phyloP scores from a whole-genome alignment of 2,113 vertebrate species.

The Calidris pugnax region DNA sequence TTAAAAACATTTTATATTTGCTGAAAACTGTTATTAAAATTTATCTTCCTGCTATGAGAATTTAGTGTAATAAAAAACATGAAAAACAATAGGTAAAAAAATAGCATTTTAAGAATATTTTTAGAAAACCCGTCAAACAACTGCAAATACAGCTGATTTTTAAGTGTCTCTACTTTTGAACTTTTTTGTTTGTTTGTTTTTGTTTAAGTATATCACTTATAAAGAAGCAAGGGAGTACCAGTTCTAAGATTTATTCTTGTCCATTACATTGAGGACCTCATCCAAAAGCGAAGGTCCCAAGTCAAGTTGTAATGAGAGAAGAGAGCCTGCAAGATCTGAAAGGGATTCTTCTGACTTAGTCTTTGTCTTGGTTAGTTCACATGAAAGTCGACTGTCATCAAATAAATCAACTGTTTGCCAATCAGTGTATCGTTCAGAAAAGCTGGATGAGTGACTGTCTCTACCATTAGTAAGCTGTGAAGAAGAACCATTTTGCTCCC shows the following conservation, averaged over 20 bases:
- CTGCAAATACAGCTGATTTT: conserved; percentile 53
- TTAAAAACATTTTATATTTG: conserved; percentile 33
- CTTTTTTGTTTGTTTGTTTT: conserved; percentile 54
- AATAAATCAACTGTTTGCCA: conserved; percentile 88
- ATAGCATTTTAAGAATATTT: conserved; percentile 66
- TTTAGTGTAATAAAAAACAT: conserved; percentile 52
- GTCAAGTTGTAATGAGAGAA: conserved; percentile 94
- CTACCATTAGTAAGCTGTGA: conserved; percentile 78
- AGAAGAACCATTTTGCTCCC: conserved; percentile 75
- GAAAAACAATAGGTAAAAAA: conserved; percentile 70
- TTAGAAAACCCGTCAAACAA: conserved; percentile 68
- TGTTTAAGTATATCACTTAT: conserved; percentile 20
- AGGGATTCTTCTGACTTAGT: conserved; percentile 88
- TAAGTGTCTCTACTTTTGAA: conserved; percentile 61
- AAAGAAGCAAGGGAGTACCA: conserved; percentile 14
- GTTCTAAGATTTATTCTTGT: conserved; percentile 81
- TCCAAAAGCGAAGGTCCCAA: conserved; percentile 97
- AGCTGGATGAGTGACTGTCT: conserved; percentile 80
- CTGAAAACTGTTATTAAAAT: conserved; percentile 51
- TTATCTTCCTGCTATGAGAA: conserved; percentile 32
- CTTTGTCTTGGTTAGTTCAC: conserved; percentile 84
- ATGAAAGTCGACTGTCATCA: conserved; percentile 80
- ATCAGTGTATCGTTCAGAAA: conserved; percentile 82
- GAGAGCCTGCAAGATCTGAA: conserved; percentile 85
- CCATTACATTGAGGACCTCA: conserved; percentile 97